Percentiles rank a stretch among this genome's conserved stretches.
These are phyloP conservation scores for Anguilla marmorata DNA, from an alignment of 2,797 vertebrate genomes.

Conservation along the genomic window DNA sequence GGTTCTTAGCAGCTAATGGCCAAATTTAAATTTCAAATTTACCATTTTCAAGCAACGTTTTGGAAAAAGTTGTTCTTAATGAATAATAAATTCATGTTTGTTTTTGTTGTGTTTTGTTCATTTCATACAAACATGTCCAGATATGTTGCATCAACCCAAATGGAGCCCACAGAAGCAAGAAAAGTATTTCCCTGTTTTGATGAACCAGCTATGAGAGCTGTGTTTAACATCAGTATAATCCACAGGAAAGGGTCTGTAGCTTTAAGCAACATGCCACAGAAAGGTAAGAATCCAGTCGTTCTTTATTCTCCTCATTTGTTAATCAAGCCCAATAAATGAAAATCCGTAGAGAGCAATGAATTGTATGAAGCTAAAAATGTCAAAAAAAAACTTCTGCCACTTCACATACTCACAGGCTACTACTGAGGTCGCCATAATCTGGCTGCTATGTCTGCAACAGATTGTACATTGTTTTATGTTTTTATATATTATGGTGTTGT, in stretches of 20 bases:
- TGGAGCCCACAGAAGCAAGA: slow-evolving; percentile 68
- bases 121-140: slow-evolving; percentile 49
- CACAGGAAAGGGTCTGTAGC: slow-evolving; percentile 51
- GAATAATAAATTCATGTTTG: not conserved
- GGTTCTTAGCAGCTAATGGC: too few relatives aligned
- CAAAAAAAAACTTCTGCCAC: not conserved
- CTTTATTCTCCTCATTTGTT: not conserved
- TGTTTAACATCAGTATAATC: slow-evolving; percentile 63
- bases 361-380: too few relatives aligned
- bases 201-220: slow-evolving; percentile 76
- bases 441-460: not conserved
- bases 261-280: slow-evolving; percentile 54
- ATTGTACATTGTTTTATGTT: not conserved
- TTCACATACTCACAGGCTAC: not conserved
- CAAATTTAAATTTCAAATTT: too few relatives aligned
- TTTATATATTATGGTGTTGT: not conserved
- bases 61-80: too few relatives aligned
- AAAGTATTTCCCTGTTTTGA: slow-evolving; percentile 78
- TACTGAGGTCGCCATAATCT: not conserved
- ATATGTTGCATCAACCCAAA: slow-evolving; percentile 60
- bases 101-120: slow-evolving; percentile 4
- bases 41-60: too few relatives aligned
- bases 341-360: too few relatives aligned
- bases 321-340: not conserved
- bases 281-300: not conserved